Base-by-base conservation (phyloP, 1,140 invertebrate genomes). In the Zaprionus capensis region DNA sequence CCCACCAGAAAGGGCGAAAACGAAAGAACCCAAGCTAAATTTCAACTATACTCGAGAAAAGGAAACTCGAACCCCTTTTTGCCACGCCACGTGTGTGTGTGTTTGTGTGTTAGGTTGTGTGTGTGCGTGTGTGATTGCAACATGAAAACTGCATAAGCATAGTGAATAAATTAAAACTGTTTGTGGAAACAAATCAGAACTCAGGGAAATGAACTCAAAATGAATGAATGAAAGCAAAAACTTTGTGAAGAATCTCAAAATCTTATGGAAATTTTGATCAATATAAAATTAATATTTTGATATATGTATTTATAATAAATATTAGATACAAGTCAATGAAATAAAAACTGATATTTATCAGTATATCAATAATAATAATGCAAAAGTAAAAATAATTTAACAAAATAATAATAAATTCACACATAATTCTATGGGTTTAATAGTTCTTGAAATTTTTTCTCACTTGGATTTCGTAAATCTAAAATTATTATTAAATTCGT, bases 141-240 rank as follows among this genome's bases (percentile, higher is more conserved):
- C 53, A 46, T 31, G 24, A 53, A 65, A 71, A 75, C 28, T 71
- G 68, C 73, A 71, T 36, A 70, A 75, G 28, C 6, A 63, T 28
- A 36, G 15, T 46, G 17, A 28, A 67, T 34, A 26, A 38, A 31
- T 58, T 67, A 58, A 55, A 57, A 28, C 4, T 17, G 41, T 15
- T 46, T 46, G n/a, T 9, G 49, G 20, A 22, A 53, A 4, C 41
- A 17, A 44, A 46, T 2, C n/a, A 56, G 15, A 56, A 12, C 24
- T 7, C 9, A 2, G 22, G 1, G 36, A 17, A 28, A 46, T 20
- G 6, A 15, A 15, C 24, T 11, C 4, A 15, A 34, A 12, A 12
- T 4, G 1, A 41, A 12, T 0, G 12, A 59, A 59, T 0, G 12
- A 38, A 59, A 38, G 41, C 5, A 15, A 41, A 56, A 2, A 28